Conservation (phyloP, 2,797 vertebrate genomes). For the Sylvilagus floridanus region DNA sequence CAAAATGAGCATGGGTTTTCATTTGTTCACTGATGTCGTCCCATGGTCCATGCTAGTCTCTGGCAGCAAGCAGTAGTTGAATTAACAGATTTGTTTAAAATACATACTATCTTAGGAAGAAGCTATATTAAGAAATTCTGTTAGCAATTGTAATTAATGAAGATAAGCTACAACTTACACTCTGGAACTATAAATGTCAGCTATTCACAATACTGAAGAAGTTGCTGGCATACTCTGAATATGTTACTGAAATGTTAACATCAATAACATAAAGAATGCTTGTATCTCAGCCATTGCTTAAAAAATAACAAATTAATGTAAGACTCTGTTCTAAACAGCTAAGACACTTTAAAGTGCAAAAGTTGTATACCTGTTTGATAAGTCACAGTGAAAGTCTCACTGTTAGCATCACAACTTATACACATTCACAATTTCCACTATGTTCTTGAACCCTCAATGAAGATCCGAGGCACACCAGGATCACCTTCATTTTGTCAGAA, state of each 20-base stretch:
- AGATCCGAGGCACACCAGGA: not conserved
- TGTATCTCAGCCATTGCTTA: not conserved
- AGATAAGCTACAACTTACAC: not conserved
- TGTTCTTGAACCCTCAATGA: constrained; percentile 16
- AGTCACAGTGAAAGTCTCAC: constrained; percentile 2
- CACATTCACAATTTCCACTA: constrained; percentile 15
- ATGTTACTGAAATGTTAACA: constrained; percentile 13
- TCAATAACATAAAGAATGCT: not conserved
- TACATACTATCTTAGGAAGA: constrained; percentile 14
- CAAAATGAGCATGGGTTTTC: not conserved
- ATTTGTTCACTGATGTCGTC: not conserved
- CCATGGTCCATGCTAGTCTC: not conserved
- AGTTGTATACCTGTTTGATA: not conserved
- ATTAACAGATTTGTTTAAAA: constrained; percentile 8
- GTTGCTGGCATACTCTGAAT: not conserved
- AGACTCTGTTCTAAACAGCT: not conserved
- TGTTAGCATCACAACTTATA: not conserved
- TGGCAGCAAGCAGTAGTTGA: constrained; percentile 19
- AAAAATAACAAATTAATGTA: not conserved
- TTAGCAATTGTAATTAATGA: not conserved
- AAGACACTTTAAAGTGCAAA: not conserved
- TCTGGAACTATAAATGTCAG: not conserved
- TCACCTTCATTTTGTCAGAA: constrained; percentile 23
- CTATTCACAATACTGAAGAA: constrained; percentile 14
- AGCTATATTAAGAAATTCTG: constrained; percentile 24